Base-by-base conservation (phyloP, 2,113 vertebrate genomes). In the Pelobates fuscus region DNA sequence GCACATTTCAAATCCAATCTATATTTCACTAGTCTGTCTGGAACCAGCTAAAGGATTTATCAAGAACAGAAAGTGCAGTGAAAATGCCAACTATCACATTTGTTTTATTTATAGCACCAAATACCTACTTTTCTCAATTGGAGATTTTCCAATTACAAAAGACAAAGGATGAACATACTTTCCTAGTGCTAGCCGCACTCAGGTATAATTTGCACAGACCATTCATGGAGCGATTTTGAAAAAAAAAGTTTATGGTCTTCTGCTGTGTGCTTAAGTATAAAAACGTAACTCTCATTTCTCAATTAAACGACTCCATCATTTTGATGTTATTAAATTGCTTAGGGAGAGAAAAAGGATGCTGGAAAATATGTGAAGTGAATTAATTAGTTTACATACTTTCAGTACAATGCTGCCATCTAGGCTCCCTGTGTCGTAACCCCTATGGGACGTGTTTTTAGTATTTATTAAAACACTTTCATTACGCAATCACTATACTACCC, bases 81-180 rank as follows among this genome's bases (percentile, higher is more conserved):
- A 64, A 65, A 55, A 73, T 65, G 27, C 46, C 71, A 65, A 55
- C 61, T 41, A 52, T 41, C 61, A 59, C 63, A 73, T 73, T 71
- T 73, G 59, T 64, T 55, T 26, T 73, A 55, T 73, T 37, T 73
- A 55, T 71, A 71, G 43, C 18, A 17, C 43, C 37, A 64, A 64
- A 73, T 20, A 32, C 44, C 55, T 71, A 23, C 60, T 73, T 65
- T 44, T 65, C 71, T 73, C 44, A 20, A 41, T 27, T 65, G 43
- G 60, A 65, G 61, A 26, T 30, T 59, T 73, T 65, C 69, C 61
- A 73, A 57, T 73, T 65, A 55, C 24, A 73, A 73, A 37, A 65
- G 60, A 63, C 70, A 72, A 65, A 73, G 69, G 18, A 71, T 62
- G 8, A 44, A 24, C 58, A 27, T 71, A 60, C 68, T 24, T 37